A percentile compares a stretch with the other conserved stretches of the same genome.
These are phyloP conservation scores for Phrynosoma blainvillii DNA, from an alignment of 2,113 vertebrate genomes.

Conservation along the genomic window DNA sequence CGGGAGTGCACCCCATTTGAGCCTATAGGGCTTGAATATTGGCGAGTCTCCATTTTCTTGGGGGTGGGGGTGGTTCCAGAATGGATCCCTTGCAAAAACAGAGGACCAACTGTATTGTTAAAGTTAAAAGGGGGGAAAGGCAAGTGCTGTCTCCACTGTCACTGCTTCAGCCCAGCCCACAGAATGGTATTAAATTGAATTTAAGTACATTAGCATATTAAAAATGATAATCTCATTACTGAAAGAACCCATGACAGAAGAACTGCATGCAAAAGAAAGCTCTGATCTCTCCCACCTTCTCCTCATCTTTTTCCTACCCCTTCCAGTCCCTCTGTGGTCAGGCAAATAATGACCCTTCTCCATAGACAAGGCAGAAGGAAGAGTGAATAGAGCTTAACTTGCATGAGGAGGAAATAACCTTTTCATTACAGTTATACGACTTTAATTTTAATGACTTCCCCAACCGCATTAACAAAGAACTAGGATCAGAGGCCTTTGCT, in stretches of 20 bases:
- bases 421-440: conserved; percentile 54
- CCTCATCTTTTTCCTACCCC: neutral
- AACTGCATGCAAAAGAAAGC: conserved; percentile 65
- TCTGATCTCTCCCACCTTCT: conserved; percentile 15
- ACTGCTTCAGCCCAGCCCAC: conserved; percentile 62
- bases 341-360: conserved; percentile 69
- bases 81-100: too few relatives aligned
- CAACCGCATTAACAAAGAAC: conserved; percentile 55
- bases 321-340: conserved; percentile 66
- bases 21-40: too few relatives aligned
- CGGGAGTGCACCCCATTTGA: too few relatives aligned
- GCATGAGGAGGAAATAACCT: conserved; percentile 63
- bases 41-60: too few relatives aligned
- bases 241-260: conserved; percentile 62
- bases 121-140: neutral
- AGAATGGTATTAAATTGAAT: conserved; percentile 46
- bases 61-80: too few relatives aligned
- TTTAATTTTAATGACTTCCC: conserved; percentile 60
- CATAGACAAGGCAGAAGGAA: conserved; percentile 62
- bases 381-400: conserved; percentile 52
- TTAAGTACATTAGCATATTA: conserved; percentile 21
- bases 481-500: conserved; percentile 55
- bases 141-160: conserved; percentile 31
- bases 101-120: neutral
- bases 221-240: conserved; percentile 78